Evolutionary conservation across 2,113 vertebrate genomes (phyloP), one percentile per base, ranked within the genome.

Genomic region (Chaetops frenatus): DNA sequence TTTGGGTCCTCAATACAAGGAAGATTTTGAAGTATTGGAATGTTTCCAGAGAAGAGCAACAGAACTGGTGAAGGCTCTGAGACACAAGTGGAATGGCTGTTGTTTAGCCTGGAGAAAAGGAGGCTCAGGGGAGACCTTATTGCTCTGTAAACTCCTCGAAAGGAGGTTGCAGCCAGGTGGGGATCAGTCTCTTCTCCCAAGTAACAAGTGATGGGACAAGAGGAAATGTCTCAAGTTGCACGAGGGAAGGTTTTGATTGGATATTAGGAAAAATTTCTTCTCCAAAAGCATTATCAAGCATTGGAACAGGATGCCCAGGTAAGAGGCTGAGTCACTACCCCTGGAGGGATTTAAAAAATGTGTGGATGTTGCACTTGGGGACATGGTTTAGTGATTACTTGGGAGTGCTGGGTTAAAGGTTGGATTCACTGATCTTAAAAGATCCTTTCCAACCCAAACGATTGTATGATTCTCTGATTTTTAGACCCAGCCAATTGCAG

Each of bases 171-270:
- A 54, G 29, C 4, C 12, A 42, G 9, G 4, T 42, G 25, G 13
- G 3, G 3, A 3, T 54, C 0, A 0, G 11, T 28, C 25, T 73
- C 40, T 17, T 66, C 25, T 54, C 40, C 15, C 35, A 61, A 3
- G 12, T 24, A 48, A 24, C 18, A 61, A 61, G 31, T 16, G 56
- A 44, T 10, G 74, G 27, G 8, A n/a, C 22, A 74, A 67, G 35
- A 67, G 14, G 6, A 66, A 80, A 54, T 24, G 15, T 12, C 45
- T 47, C n/a, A 67, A 24, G 22, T 33, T 80, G 8, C 10, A 31
- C 4, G 25, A 73, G 18, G 22, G 7, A 47, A 80, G 31, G 47
- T 42, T 86, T 67, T 17, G 15, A 42, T 10, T 61, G 53, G n/a
- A 54, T 54, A 42, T 61, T 67, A 18, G 15, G 25, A 74, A 74